A percentile compares a stretch with the other conserved stretches of the same genome.
phyloP scores from a whole-genome alignment of 2,113 vertebrate species.

The Elephas maximus region DNA sequence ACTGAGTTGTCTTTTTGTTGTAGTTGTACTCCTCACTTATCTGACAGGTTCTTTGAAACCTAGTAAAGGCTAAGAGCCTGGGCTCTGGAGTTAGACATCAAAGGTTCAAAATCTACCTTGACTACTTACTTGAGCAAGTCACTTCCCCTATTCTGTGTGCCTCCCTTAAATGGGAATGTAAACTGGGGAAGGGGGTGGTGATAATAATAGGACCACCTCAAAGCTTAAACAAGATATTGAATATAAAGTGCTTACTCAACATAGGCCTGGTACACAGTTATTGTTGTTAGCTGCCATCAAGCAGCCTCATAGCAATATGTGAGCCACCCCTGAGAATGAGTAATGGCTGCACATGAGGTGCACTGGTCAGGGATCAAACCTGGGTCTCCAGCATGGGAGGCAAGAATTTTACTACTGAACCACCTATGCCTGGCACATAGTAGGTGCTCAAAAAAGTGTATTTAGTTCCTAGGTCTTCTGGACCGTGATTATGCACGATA shows the following conservation, averaged over 20 bases:
- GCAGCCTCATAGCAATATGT: too few relatives aligned
- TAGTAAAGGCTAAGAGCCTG: not conserved
- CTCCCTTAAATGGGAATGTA: not conserved
- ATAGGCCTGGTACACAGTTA: not conserved
- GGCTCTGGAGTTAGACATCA: not conserved
- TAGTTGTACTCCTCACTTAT: not conserved
- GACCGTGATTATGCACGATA: not conserved
- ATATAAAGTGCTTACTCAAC: slow-evolving; percentile 2
- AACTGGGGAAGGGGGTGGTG: not conserved
- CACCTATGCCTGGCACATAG: not conserved
- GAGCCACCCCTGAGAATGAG: too few relatives aligned
- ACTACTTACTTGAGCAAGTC: not conserved
- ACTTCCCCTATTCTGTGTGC: not conserved
- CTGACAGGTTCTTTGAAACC: not conserved
- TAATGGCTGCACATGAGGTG: too few relatives aligned
- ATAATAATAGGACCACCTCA: not conserved
- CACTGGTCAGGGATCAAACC: too few relatives aligned
- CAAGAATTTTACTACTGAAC: too few relatives aligned
- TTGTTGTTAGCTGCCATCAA: too few relatives aligned
- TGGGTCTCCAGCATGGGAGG: too few relatives aligned
- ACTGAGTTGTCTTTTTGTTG: too few relatives aligned
- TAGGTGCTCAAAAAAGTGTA: slow-evolving; percentile 32
- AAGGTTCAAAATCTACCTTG: not conserved
- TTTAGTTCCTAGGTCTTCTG: slow-evolving; percentile 21
- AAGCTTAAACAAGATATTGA: not conserved